A percentile compares a stretch with the other conserved stretches of the same genome.
These are phyloP conservation scores for Bujurquina vittata DNA, from an alignment of 2,113 vertebrate genomes.

Conservation along the genomic window DNA sequence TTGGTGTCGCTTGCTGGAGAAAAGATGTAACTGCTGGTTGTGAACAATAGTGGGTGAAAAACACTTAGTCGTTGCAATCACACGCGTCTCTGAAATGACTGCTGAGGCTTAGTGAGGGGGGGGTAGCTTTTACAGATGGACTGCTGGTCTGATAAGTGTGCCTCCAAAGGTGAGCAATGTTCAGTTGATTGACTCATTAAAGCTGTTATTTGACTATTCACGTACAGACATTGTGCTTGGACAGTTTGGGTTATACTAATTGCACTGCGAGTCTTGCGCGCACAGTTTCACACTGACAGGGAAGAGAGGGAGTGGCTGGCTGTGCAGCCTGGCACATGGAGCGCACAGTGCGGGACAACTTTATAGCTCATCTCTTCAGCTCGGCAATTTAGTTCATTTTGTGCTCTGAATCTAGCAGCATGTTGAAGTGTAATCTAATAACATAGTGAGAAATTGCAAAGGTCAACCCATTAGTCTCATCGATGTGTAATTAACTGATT, in stretches of 20 bases:
- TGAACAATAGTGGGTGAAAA: neutral
- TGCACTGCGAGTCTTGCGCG: neutral
- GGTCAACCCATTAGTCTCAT: neutral
- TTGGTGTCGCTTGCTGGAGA: slow-evolving; percentile 52
- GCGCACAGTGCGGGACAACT: neutral
- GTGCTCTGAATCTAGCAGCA: neutral
- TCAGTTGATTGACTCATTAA: neutral
- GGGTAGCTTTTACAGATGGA: rapidly evolving
- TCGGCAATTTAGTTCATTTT: neutral
- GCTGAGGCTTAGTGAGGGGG: neutral
- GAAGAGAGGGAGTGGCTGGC: neutral
- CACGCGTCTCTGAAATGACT: neutral
- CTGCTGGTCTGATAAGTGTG: neutral
- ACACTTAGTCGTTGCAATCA: no score
- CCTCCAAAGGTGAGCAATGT: neutral
- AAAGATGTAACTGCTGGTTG: neutral
- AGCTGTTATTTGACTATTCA: neutral
- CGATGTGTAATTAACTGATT: neutral
- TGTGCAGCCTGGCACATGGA: neutral
- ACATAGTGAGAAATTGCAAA: neutral
- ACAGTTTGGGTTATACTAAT: neutral
- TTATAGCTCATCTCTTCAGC: no score
- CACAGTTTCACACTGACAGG: neutral
- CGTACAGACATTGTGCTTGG: no score
- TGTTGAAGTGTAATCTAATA: neutral